phyloP scores from a whole-genome alignment of 1,140 invertebrate species.

The Drosophila pruinosa region DNA sequence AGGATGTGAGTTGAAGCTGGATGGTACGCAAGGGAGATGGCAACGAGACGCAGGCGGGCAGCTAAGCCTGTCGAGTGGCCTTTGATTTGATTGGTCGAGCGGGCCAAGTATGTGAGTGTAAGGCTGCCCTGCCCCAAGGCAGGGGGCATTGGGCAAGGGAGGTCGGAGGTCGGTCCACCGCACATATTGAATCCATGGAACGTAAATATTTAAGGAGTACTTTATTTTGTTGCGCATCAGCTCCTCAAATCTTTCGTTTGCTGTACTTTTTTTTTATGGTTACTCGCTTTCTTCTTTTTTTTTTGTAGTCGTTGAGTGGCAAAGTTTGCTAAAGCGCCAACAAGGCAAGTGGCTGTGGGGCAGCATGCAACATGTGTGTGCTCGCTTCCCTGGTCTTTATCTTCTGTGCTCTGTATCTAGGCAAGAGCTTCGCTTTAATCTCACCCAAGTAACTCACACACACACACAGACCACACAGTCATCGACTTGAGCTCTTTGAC shows the following conservation, averaged over 20 bases:
- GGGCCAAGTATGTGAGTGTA: conserved; percentile 22
- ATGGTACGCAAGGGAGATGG: too few species aligned
- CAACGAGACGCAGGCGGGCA: background rate
- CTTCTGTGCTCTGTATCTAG: conserved; percentile 12
- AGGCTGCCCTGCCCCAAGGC: conserved; percentile 30
- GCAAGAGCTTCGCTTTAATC: conserved; percentile 23
- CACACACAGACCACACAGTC: too few species aligned
- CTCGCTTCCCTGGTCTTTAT: background rate
- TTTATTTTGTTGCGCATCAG: conserved; percentile 58
- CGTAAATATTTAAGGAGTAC: conserved; percentile 77
- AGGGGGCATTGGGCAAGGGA: background rate
- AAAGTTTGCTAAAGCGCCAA: conserved; percentile 47
- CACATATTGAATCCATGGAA: conserved; percentile 69
- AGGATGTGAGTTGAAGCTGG: background rate
- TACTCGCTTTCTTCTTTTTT: conserved; percentile 23
- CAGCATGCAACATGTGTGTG: conserved; percentile 67
- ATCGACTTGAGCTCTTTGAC: background rate
- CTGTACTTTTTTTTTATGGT: conserved; percentile 44
- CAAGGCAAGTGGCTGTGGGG: background rate
- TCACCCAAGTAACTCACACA: conserved; percentile 10
- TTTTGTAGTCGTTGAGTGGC: conserved; percentile 36
- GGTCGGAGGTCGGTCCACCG: conserved; percentile 23
- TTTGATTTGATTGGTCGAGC: conserved; percentile 33
- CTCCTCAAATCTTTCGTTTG: conserved; percentile 47
- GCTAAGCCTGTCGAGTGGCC: conserved; percentile 31